phyloP scores from a whole-genome alignment of 2,113 vertebrate species.

The Phylloscopus whistleri region DNA sequence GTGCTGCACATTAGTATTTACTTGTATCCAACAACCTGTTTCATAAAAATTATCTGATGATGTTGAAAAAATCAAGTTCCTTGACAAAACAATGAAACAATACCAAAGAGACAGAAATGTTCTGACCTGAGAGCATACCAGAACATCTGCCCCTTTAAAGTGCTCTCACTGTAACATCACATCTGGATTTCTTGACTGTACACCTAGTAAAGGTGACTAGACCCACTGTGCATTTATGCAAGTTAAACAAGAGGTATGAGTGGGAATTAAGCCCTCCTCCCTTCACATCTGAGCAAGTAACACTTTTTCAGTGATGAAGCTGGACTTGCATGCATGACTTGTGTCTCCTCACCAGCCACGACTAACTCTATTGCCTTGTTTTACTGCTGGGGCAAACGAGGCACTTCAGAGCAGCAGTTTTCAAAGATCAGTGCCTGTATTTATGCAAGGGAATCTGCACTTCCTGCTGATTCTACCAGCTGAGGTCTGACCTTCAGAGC shows the following conservation, averaged over 20 bases:
- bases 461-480: not conserved
- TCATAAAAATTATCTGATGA: constrained; percentile 31
- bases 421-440: not conserved
- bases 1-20: constrained; percentile 23
- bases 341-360: not conserved
- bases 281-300: not conserved
- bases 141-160: constrained; percentile 18
- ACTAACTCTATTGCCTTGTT: not conserved
- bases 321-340: not conserved
- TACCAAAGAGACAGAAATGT: not conserved
- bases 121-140: not conserved
- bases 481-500: not conserved
- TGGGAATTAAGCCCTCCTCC: not conserved
- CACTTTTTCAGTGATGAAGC: not conserved
- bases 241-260: not conserved
- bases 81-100: constrained; percentile 14
- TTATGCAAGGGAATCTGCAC: not conserved
- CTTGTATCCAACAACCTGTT: constrained; percentile 8
- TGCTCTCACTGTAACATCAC: constrained; percentile 16
- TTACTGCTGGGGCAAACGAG: not conserved
- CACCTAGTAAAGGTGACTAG: not conserved
- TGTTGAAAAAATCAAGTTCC: constrained; percentile 29
- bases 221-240: not conserved
- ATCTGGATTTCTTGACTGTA: constrained; percentile 53
- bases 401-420: not conserved